These are phyloP conservation scores for Tor tambroides DNA, from an alignment of 2,113 vertebrate genomes.

Conservation along the genomic window DNA sequence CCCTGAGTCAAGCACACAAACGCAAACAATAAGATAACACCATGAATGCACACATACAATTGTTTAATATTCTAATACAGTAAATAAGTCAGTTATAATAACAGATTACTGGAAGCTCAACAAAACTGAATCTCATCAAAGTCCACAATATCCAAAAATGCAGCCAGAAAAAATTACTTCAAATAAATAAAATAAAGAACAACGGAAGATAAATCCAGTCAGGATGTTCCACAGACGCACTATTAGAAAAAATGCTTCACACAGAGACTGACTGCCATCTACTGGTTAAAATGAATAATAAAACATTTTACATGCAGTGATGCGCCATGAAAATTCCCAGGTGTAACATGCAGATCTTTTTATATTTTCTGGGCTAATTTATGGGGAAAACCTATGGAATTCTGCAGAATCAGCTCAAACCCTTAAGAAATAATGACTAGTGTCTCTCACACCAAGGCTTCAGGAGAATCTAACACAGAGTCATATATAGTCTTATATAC, in stretches of 20 bases:
- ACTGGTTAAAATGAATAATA: constrained; percentile 56
- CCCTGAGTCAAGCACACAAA: background rate
- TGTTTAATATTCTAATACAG: background rate
- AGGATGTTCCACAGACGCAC: background rate
- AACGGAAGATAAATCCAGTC: background rate
- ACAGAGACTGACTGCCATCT: constrained; percentile 72
- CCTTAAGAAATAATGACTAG: background rate
- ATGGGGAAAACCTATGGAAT: background rate
- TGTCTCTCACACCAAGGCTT: background rate
- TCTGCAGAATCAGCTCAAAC: too few relatives aligned
- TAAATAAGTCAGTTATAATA: background rate
- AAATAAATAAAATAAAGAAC: background rate
- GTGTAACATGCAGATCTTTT: background rate
- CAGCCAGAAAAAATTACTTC: background rate
- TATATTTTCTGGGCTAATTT: background rate
- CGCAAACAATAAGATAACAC: background rate
- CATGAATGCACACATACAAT: background rate
- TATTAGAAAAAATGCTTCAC: background rate
- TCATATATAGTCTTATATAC: background rate
- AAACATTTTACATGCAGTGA: background rate
- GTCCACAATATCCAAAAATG: constrained; percentile 10
- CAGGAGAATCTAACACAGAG: background rate
- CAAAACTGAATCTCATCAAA: background rate
- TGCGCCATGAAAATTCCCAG: background rate
- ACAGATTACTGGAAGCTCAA: background rate